These are phyloP conservation scores for Monarcha castaneiventris DNA, from an alignment of 2,113 vertebrate genomes.

Conservation along the genomic window DNA sequence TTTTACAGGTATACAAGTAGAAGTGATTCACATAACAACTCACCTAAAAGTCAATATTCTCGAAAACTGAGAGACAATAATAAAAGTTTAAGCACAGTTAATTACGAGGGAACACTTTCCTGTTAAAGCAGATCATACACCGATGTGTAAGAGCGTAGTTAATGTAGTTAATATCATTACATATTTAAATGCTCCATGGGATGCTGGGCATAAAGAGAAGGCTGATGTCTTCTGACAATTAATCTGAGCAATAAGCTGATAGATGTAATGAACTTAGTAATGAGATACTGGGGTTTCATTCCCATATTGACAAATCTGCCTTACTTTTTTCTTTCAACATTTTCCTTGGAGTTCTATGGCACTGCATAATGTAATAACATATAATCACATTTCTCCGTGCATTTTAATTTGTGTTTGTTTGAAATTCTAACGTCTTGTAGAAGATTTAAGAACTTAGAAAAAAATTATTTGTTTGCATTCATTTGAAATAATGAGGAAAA, in stretches of 20 bases:
- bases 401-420: background rate
- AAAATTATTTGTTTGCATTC: background rate
- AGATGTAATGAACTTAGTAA: background rate
- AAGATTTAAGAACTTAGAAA: background rate
- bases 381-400: background rate
- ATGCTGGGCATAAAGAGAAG: background rate
- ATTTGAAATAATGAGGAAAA: background rate
- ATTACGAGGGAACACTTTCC: background rate
- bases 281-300: background rate
- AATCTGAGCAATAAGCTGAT: background rate
- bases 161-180: background rate
- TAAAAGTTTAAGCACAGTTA: background rate
- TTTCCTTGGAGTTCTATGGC: background rate
- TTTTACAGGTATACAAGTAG: background rate
- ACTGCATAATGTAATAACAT: background rate
- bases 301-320: background rate
- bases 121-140: background rate
- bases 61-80: background rate
- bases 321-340: background rate
- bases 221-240: background rate
- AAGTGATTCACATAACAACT: background rate
- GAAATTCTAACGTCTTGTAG: background rate
- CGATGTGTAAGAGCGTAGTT: background rate
- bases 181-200: background rate
- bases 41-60: background rate